Evolutionary conservation across 2,888 invertebrate species (phyloP).

Genomic region (Xestoiulus laeticollis): DNA sequence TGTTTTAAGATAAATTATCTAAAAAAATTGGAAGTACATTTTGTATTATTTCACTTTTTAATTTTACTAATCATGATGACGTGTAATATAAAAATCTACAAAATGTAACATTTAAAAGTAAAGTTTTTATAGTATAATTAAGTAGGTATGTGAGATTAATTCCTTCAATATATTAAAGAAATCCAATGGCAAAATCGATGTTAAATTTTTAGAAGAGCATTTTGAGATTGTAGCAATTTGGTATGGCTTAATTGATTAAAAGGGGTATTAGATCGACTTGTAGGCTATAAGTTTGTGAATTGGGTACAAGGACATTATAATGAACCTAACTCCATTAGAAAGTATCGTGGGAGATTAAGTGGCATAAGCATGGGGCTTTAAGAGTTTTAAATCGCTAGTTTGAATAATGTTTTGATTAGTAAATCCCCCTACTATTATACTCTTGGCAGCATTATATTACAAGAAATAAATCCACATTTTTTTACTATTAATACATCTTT

Average conservation of each 20-base stretch:
- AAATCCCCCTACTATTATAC: not conserved
- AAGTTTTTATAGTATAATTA: too few species aligned
- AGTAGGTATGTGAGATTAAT: too few species aligned
- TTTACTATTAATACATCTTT: not conserved
- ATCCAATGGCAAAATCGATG: too few species aligned
- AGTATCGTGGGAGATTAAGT: conserved; percentile 5
- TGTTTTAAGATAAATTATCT: too few species aligned
- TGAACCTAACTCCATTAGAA: conserved; percentile 13
- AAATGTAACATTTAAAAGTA: too few species aligned
- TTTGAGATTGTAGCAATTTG: not conserved
- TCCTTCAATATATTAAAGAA: too few species aligned
- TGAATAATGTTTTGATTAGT: conserved; percentile 29
- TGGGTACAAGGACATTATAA: not conserved
- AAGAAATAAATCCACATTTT: not conserved
- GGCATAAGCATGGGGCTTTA: not conserved
- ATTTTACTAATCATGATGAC: too few species aligned
- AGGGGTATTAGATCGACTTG: not conserved
- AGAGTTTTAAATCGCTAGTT: not conserved
- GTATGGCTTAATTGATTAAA: not conserved
- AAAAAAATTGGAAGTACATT: too few species aligned
- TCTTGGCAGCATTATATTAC: not conserved
- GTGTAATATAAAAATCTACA: too few species aligned
- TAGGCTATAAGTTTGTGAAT: not conserved
- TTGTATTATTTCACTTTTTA: too few species aligned
- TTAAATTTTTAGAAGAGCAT: too few species aligned